Base-by-base conservation (phyloP, 2,113 vertebrate genomes). In the Lycocorax pyrrhopterus region DNA sequence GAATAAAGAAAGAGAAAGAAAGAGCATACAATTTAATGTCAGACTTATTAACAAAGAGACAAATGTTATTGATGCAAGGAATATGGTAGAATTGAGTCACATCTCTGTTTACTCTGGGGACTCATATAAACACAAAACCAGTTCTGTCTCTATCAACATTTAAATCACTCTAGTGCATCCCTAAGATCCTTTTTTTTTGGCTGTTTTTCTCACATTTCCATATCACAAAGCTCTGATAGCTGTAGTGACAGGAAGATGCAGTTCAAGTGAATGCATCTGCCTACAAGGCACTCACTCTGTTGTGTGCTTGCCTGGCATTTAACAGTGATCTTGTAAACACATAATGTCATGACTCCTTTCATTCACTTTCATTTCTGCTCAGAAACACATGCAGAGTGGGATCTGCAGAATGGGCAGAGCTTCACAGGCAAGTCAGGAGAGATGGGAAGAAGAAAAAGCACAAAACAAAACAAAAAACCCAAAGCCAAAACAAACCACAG, bases 1-100 rank as follows among this genome's bases (percentile, higher is more conserved):
- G 51, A 33, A 89, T 55, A 92, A 53, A 87, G 16, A 73, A 22
- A 64, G 33, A 35, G 30, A 33, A 18, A 47, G 53, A 37, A 29
- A 25, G 53, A 21, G 14, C 6, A 23, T 5, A 27, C 43, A 77
- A 71, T 86, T 90, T 96, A 90, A 90, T 67, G 60, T 95, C 56
- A 90, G 41, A 64, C 75, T 91, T 95, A 93, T 94, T 96, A 95
- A 94, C 56, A 92, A 71, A 90, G 60, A 93, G 69, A 67, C 56
- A 96, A 90, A 88, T 56, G 49, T 11, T 93, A 84, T 96, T 93
- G 82, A 80, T 83, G 75, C 63, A 44, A 81, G 44, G 78, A 94
- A 90, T 64, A 63, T 53, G 39, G 68, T 89, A 63, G 88, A 94
- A 92, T 49, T 72, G 68, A 94, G 68, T 89, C 58, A 88, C 76